phyloP scores from a whole-genome alignment of 2,888 invertebrate species.

The Seira musarum region DNA sequence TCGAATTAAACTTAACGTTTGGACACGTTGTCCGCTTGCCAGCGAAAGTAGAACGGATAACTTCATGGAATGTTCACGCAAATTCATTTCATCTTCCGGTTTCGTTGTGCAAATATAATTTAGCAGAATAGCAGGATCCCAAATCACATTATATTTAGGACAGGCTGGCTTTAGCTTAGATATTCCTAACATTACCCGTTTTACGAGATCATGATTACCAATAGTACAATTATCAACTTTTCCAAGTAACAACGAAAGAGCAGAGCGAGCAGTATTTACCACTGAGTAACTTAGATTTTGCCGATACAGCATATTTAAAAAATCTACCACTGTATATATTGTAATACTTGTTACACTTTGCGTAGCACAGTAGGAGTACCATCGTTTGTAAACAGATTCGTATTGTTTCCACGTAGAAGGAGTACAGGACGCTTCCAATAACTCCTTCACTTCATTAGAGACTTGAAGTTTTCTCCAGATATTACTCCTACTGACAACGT shows the following conservation, averaged over 20 bases:
- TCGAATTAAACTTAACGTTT: too few species aligned
- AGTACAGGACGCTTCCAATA: conserved; percentile 2
- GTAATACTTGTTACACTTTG: not conserved
- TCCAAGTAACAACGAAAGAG: not conserved
- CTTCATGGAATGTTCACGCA: not conserved
- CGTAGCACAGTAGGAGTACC: conserved; percentile 1
- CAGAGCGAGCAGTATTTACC: conserved; percentile 5
- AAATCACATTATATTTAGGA: not conserved
- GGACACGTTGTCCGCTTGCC: conserved; percentile 11
- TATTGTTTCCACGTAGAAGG: conserved; percentile 40
- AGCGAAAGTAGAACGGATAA: not conserved
- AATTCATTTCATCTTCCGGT: too few species aligned
- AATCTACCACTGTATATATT: not conserved
- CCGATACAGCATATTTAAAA: not conserved
- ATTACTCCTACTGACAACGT: conserved; percentile 7
- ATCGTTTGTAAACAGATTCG: conserved; percentile 27
- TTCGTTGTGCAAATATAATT: too few species aligned
- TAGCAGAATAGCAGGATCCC: conserved; percentile 3
- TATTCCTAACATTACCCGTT: not conserved
- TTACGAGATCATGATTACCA: not conserved
- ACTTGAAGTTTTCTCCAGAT: not conserved
- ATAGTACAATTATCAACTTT: not conserved
- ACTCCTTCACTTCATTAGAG: not conserved
- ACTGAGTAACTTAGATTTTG: not conserved
- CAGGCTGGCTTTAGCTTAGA: not conserved